Conservation (phyloP, 1,140 invertebrate genomes). For the Zaprionus kolodkinae region DNA sequence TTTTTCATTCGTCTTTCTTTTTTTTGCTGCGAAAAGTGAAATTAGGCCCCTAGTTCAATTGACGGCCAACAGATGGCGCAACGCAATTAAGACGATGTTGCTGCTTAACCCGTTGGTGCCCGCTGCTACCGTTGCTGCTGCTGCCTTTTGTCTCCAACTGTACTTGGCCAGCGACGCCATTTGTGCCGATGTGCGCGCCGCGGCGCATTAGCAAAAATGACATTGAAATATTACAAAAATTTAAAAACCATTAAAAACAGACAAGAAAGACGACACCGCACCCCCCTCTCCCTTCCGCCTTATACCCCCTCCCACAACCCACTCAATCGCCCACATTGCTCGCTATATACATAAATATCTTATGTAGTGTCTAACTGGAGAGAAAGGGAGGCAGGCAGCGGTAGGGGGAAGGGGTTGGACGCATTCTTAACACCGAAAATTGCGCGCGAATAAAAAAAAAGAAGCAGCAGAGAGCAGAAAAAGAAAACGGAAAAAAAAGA, state of each 20-base stretch:
- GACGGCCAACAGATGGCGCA: slow-evolving; percentile 45
- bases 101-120: slow-evolving; percentile 26
- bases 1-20: slow-evolving; percentile 27
- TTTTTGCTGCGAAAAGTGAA: slow-evolving; percentile 14
- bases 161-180: slow-evolving; percentile 47
- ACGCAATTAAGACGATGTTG: slow-evolving; percentile 32
- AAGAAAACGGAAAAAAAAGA: slow-evolving; percentile 5
- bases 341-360: slow-evolving; percentile 53
- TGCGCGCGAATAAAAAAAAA: slow-evolving; percentile 69
- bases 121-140: background rate
- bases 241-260: slow-evolving; percentile 81
- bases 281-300: background rate
- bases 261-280: slow-evolving; percentile 30
- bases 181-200: background rate
- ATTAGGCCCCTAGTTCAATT: slow-evolving; percentile 17
- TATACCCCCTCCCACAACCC: background rate
- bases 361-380: slow-evolving; percentile 20
- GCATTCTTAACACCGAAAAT: slow-evolving; percentile 66
- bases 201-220: slow-evolving; percentile 71
- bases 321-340: background rate
- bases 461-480: slow-evolving; percentile 11
- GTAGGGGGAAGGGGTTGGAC: slow-evolving; percentile 4
- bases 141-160: slow-evolving; percentile 61
- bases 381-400: background rate
- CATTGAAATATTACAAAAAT: slow-evolving; percentile 81